Conservation (phyloP, 1,140 invertebrate species). For the Andricus grossulariae region DNA sequence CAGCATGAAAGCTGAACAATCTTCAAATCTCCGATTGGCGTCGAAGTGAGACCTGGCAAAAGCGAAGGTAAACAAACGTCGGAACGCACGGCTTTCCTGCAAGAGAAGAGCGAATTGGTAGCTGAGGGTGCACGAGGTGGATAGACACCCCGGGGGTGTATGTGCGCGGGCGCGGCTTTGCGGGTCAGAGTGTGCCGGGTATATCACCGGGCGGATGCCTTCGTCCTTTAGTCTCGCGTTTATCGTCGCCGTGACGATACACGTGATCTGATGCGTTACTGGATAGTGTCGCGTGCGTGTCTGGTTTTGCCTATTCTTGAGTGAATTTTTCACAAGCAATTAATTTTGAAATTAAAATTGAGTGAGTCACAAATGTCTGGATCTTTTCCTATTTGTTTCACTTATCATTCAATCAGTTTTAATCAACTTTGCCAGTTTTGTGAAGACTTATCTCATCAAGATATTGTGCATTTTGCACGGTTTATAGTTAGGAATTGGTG, state of each 20-base stretch:
- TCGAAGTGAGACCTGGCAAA: slow-evolving; percentile 34
- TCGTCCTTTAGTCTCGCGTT: slow-evolving; percentile 71
- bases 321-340: no score
- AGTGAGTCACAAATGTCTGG: no score
- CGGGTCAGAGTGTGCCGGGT: slow-evolving; percentile 73
- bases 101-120: slow-evolving; percentile 49
- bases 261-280: background rate
- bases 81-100: slow-evolving; percentile 35
- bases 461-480: no score
- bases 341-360: no score
- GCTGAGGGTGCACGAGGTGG: slow-evolving; percentile 48
- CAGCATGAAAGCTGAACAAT: no score
- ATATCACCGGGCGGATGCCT: slow-evolving; percentile 74
- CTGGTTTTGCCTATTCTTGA: no score
- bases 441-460: no score
- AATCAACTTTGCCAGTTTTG: no score
- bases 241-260: slow-evolving; percentile 60
- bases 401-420: no score
- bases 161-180: slow-evolving; percentile 72
- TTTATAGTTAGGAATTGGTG: no score
- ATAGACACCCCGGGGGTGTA: slow-evolving; percentile 55
- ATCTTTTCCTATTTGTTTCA: no score
- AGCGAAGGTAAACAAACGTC: slow-evolving; percentile 50
- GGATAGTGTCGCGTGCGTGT: background rate
- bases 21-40: background rate